Evolutionary conservation across 2,113 vertebrate genomes (phyloP), one percentile per base, ranked within the genome.

Genomic region (Onychostruthus taczanowskii): DNA sequence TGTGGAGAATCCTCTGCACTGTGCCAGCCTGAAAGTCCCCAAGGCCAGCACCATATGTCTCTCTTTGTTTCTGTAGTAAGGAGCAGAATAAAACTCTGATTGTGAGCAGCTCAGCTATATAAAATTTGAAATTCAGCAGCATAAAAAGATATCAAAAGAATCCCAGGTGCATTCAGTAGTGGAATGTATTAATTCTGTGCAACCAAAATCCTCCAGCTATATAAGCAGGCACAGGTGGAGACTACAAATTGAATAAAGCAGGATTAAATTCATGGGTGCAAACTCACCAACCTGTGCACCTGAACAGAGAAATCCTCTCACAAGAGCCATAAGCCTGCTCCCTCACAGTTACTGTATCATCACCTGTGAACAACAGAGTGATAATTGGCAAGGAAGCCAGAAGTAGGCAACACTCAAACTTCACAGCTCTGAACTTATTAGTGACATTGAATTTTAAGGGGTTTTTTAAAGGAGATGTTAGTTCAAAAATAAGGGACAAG

Each of bases 1-100:
- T 5, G 11, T 37, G 52, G 24, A 70, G 43, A 27, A 75, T 91
- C 21, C n/a, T 62, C 50, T 41, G 35, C 28, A 53, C 24, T 0
- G 0, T 39, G 27, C 27, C 79, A 62, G 31, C 26, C 69, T 82
- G 52, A n/a, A 63, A 39, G 33, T 35, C 55, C 58, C 30, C 8
- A 4, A 41, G 24, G 46, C 37, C 0, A 1, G 23, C 9, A 64
- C 43, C 3, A 2, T 2, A 0, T 1, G 1, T 18, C n/a, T 80
- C 35, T 62, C 62, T 72, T 4, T 72, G 43, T 43, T 69, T 73
- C 28, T 33, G 14, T 39, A 90, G 47, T 20, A 55, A 89, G 16
- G 16, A 87, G 53, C 9, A 49, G 35, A 92, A 59, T 41, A 59
- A 86, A 81, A 24, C 11, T 63, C 27, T 68, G 30, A 55, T 64